Conservation (phyloP, 2,888 invertebrate species). For the Tridacna gigas region DNA sequence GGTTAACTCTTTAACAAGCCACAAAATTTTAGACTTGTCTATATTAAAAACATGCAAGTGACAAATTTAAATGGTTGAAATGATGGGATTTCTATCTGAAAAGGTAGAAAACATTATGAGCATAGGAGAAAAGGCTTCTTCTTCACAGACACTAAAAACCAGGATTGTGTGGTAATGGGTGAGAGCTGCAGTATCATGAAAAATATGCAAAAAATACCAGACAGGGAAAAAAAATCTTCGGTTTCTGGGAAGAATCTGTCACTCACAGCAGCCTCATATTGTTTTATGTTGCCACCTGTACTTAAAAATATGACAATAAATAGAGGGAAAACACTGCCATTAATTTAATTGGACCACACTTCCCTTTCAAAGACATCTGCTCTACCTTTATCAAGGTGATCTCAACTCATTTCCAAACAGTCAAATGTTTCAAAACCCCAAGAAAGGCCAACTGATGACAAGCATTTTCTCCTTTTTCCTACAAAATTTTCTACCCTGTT, state of each 20-base stretch:
- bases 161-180: not conserved
- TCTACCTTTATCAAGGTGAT: too few species aligned
- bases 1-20: not conserved
- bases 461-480: too few species aligned
- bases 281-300: not conserved
- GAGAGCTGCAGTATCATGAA: not conserved
- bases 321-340: not conserved
- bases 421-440: too few species aligned
- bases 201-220: not conserved
- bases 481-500: too few species aligned
- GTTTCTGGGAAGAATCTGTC: not conserved
- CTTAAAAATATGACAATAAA: conserved; percentile 4
- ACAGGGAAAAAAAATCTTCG: not conserved
- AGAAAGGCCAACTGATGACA: too few species aligned
- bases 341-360: conserved; percentile 1
- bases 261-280: not conserved
- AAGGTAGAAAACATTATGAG: not conserved
- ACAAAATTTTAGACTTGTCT: not conserved
- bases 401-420: too few species aligned
- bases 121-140: not conserved
- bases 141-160: not conserved
- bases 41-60: not conserved
- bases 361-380: not conserved
- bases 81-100: not conserved
- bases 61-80: not conserved